Conservation (phyloP, 1,140 invertebrate species). For the Drosophila arawakana region DNA sequence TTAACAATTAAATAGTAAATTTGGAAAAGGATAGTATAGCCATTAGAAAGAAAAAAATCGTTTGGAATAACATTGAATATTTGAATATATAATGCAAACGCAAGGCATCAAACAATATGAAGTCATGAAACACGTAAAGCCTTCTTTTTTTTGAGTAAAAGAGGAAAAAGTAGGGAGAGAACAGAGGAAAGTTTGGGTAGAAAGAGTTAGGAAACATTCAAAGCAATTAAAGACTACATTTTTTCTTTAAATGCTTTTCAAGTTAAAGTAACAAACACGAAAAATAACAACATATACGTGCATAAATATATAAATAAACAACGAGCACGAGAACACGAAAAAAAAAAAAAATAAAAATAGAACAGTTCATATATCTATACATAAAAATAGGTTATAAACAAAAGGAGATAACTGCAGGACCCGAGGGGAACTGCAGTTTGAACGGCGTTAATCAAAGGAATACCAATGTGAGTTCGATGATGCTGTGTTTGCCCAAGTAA, state of each 20-base stretch:
- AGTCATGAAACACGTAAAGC: slow-evolving; percentile 74
- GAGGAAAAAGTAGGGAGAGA: neutral
- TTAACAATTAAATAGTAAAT: slow-evolving; percentile 20
- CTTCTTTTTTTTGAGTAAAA: slow-evolving; percentile 22
- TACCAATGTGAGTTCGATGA: slow-evolving; percentile 85
- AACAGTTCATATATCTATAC: slow-evolving; percentile 57
- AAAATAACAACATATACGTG: slow-evolving; percentile 38
- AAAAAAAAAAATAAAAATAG: slow-evolving; percentile 2
- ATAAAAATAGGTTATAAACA: slow-evolving; percentile 65
- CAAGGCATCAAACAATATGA: slow-evolving; percentile 71
- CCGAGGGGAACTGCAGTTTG: slow-evolving; percentile 21
- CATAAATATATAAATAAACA: slow-evolving; percentile 36
- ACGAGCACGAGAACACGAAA: slow-evolving; percentile 5
- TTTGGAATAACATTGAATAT: slow-evolving; percentile 54
- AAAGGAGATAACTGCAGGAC: slow-evolving; percentile 50
- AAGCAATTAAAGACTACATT: neutral
- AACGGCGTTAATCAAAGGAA: slow-evolving; percentile 84
- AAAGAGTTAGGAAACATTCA: slow-evolving; percentile 15
- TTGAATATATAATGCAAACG: slow-evolving; percentile 68
- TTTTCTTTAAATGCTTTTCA: neutral
- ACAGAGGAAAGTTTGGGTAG: slow-evolving; percentile 27
- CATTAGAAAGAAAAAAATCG: slow-evolving; percentile 54
- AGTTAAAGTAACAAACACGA: slow-evolving; percentile 3
- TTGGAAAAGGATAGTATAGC: slow-evolving; percentile 51
- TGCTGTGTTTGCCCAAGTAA: slow-evolving; percentile 85